Evolutionary conservation across 2,888 invertebrate genomes (phyloP).

Genomic region (Tipula lateralis): DNA sequence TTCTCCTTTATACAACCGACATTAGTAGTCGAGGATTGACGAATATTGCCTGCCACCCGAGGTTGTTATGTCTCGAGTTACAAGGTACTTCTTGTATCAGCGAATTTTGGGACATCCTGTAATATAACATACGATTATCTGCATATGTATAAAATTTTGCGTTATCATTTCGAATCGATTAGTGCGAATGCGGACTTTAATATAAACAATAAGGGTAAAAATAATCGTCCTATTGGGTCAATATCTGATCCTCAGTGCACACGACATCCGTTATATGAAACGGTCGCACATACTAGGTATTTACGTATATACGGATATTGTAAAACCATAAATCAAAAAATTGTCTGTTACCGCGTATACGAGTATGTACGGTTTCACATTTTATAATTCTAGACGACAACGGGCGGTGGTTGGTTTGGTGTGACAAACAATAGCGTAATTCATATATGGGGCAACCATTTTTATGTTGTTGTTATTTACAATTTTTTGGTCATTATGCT

Average conservation of each 20-base stretch:
- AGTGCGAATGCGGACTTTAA: not conserved
- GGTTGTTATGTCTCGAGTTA: too few species aligned
- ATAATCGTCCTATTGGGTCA: not conserved
- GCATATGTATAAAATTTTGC: not conserved
- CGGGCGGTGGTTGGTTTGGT: not conserved
- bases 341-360: not conserved
- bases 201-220: too few species aligned
- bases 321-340: not conserved
- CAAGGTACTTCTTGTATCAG: too few species aligned
- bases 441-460: not conserved
- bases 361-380: not conserved
- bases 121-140: not conserved
- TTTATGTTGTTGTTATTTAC: slow-evolving; percentile 15
- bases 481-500: not conserved
- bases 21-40: too few species aligned
- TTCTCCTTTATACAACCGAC: too few species aligned
- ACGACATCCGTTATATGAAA: not conserved
- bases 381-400: not conserved
- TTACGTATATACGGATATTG: not conserved
- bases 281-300: not conserved
- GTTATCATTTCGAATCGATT: not conserved
- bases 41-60: too few species aligned
- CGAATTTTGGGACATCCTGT: too few species aligned
- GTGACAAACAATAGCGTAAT: slow-evolving; percentile 21
- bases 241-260: not conserved